These are phyloP conservation scores for Poeciliopsis presidionis DNA, from an alignment of 2,797 vertebrate genomes.

Conservation along the genomic window DNA sequence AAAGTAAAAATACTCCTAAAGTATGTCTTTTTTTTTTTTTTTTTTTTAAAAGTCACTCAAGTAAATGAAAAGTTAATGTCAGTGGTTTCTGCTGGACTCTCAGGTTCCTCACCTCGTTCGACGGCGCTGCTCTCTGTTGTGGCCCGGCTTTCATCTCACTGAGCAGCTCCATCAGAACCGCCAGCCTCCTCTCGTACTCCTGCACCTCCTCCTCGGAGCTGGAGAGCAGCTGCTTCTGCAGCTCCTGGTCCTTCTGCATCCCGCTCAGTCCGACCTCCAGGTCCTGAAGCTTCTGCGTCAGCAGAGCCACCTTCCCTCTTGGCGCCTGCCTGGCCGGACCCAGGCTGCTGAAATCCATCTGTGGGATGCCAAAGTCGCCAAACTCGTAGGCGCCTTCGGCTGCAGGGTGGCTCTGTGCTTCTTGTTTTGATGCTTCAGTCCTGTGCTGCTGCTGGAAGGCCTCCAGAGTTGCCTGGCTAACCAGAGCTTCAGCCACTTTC, in stretches of 20 bases:
- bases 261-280: constrained; percentile 82
- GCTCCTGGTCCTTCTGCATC: constrained; percentile 82
- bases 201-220: constrained; percentile 83
- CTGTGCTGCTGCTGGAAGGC: constrained; percentile 76
- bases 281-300: constrained; percentile 84
- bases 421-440: constrained; percentile 28
- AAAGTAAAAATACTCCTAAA: too few species aligned
- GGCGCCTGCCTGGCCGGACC: constrained; percentile 42
- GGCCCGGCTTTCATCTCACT: constrained; percentile 69
- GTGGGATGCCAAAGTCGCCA: constrained; percentile 56
- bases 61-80: too few species aligned
- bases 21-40: too few species aligned
- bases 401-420: constrained; percentile 21
- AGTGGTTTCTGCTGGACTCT: not conserved
- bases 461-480: constrained; percentile 86
- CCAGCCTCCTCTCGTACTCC: constrained; percentile 85
- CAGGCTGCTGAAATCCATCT: constrained; percentile 55
- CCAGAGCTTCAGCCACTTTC: constrained; percentile 83
- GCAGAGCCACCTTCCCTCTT: constrained; percentile 67
- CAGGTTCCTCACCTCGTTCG: constrained; percentile 57
- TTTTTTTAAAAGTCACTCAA: too few species aligned
- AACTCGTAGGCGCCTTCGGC: constrained; percentile 24
- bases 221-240: constrained; percentile 85
- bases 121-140: constrained; percentile 20
- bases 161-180: constrained; percentile 83